phyloP scores from a whole-genome alignment of 2,113 vertebrate genomes.

The Nerophis ophidion region DNA sequence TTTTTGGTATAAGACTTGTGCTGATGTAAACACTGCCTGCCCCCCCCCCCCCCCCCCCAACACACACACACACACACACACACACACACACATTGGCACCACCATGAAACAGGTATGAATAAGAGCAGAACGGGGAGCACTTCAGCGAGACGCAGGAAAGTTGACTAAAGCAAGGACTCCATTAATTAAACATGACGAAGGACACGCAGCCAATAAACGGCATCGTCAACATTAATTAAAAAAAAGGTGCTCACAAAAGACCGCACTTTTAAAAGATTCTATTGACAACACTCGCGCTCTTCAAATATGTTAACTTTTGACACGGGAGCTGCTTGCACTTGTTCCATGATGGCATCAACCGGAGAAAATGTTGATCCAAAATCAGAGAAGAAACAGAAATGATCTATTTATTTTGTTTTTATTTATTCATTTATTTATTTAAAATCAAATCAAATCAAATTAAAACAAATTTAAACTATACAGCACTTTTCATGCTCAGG shows the following conservation, averaged over 20 bases:
- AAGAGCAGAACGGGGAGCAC: constrained; percentile 1
- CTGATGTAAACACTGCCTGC: neutral
- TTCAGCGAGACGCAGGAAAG: neutral
- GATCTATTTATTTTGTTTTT: too few species aligned
- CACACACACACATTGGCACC: too few species aligned
- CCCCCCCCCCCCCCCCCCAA: too few species aligned
- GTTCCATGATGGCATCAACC: neutral
- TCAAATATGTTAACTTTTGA: constrained; percentile 7
- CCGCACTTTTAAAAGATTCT: constrained; percentile 12
- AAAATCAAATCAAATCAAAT: too few species aligned
- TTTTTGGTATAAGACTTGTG: too few species aligned
- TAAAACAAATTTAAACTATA: too few species aligned
- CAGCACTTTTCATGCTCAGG: too few species aligned
- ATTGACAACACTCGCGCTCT: neutral
- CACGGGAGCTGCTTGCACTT: neutral
- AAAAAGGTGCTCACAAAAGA: neutral
- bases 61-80: neutral
- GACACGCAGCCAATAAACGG: neutral
- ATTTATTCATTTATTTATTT: too few species aligned
- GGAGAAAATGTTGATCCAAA: too few species aligned
- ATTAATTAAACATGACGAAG: constrained; percentile 17
- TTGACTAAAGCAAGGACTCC: constrained; percentile 7
- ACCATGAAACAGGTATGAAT: constrained; percentile 5
- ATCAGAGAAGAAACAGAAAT: too few species aligned
- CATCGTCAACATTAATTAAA: neutral